These are phyloP conservation scores for Listronotus oregonensis DNA, from an alignment of 1,140 invertebrate genomes.

Conservation along the genomic window DNA sequence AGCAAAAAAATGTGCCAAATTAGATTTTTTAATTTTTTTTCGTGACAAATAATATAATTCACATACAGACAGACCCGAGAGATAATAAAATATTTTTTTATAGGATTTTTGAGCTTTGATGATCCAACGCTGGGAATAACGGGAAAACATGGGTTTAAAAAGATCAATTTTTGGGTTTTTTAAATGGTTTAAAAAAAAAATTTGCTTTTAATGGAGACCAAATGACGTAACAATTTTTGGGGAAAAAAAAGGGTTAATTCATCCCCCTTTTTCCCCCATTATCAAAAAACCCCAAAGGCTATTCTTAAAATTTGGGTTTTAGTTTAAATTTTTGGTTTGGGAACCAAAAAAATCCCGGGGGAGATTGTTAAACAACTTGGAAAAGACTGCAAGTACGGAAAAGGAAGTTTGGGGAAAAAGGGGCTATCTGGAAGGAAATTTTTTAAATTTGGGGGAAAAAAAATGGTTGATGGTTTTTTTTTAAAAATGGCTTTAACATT, in stretches of 20 bases:
- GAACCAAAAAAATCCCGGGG: conserved; percentile 30
- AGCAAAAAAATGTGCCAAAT: no score
- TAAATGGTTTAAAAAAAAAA: conserved; percentile 67
- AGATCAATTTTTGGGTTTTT: conserved; percentile 65
- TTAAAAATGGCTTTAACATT: no score
- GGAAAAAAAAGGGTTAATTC: conserved; percentile 61
- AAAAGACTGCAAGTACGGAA: conserved; percentile 1
- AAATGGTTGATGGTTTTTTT: no score
- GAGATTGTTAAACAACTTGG: conserved; percentile 8
- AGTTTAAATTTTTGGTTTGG: conserved; percentile 57
- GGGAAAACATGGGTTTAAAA: conserved; percentile 68
- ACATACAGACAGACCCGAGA: no score
- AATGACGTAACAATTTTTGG: conserved; percentile 67
- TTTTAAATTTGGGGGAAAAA: no score
- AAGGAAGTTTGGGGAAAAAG: conserved; percentile 23
- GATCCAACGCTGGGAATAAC: conserved; percentile 50
- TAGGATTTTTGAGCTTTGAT: conserved; percentile 55
- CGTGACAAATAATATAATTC: no score
- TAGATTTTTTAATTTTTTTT: no score
- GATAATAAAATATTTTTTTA: not conserved
- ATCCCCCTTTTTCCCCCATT: conserved; percentile 60
- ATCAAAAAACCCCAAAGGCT: conserved; percentile 62
- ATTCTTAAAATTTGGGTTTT: conserved; percentile 68
- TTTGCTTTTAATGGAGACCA: conserved; percentile 65
- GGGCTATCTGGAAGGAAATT: conserved; percentile 14